These are phyloP conservation scores for Rhimphoctona megacephalus DNA, from an alignment of 2,888 invertebrate species.

Conservation along the genomic window DNA sequence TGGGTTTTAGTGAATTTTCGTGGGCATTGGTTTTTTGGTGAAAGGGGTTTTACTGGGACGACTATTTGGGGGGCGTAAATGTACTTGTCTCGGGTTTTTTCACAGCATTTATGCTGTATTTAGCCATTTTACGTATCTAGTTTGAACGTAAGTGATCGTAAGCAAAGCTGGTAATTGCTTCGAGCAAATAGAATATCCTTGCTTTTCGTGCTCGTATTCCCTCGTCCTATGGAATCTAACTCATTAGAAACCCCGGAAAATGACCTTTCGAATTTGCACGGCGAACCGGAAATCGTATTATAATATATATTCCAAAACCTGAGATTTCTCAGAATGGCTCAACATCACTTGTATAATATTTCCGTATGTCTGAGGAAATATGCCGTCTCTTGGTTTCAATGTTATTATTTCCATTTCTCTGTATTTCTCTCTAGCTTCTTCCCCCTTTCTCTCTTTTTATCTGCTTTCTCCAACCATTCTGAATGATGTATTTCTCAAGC, in stretches of 20 bases:
- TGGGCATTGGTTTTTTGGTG: no score
- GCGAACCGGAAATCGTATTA: conserved; percentile 73
- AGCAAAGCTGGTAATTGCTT: conserved; percentile 64
- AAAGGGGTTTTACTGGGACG: no score
- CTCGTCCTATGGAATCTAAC: conserved; percentile 15
- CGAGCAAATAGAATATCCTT: conserved; percentile 67
- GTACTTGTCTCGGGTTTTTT: no score
- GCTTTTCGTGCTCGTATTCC: neutral
- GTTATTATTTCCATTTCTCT: conserved; percentile 14
- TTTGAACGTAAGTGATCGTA: conserved; percentile 56
- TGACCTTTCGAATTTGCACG: conserved; percentile 70
- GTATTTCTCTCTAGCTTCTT: neutral
- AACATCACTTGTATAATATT: conserved; percentile 23
- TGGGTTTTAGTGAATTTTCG: no score
- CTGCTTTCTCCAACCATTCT: conserved; percentile 6
- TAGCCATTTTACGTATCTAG: no score
- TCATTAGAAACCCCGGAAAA: conserved; percentile 69
- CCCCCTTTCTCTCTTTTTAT: neutral
- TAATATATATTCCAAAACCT: conserved; percentile 38
- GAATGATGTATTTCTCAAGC: conserved; percentile 21
- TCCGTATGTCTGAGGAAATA: conserved; percentile 6
- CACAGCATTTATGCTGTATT: no score
- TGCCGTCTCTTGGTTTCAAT: neutral
- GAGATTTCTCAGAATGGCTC: conserved; percentile 67
- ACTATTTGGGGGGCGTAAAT: no score